A percentile compares a stretch with the other conserved stretches of the same genome.
Evolutionary conservation across 2,888 invertebrate species (phyloP).

Genomic region (Fragum fragum): DNA sequence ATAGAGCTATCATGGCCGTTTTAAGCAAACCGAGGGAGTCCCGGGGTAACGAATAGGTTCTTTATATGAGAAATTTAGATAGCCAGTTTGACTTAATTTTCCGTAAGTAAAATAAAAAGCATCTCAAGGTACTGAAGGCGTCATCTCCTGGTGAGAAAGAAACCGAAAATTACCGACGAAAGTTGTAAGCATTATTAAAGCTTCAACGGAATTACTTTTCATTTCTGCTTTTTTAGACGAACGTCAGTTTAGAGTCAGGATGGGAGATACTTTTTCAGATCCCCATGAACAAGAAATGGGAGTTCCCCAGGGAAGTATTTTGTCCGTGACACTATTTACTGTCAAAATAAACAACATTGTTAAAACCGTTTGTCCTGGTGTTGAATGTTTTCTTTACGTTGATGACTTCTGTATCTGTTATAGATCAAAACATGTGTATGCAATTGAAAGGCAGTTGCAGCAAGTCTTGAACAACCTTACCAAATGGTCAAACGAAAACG

Average conservation of each 20-base stretch:
- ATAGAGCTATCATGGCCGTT: no score
- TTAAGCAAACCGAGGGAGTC: no score
- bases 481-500: slow-evolving; percentile 43
- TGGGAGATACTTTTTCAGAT: slow-evolving; percentile 25
- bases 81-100: no score
- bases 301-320: slow-evolving; percentile 33
- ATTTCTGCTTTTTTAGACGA: slow-evolving; percentile 24
- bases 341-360: slow-evolving; percentile 19
- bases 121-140: slow-evolving; percentile 53
- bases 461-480: slow-evolving; percentile 27
- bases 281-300: slow-evolving; percentile 30
- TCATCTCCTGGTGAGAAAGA: no score
- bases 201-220: no score
- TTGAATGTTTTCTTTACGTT: slow-evolving; percentile 31
- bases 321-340: slow-evolving; percentile 29
- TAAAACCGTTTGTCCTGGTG: not conserved
- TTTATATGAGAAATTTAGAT: slow-evolving; percentile 63
- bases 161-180: no score
- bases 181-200: no score
- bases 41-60: not conserved
- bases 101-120: no score
- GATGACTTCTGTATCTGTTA: slow-evolving; percentile 32
- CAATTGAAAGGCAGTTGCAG: slow-evolving; percentile 39
- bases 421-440: slow-evolving; percentile 17
- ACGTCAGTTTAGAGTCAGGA: slow-evolving; percentile 28